A percentile compares a stretch with the other conserved stretches of the same genome.
Evolutionary conservation across 2,888 invertebrate species (phyloP).

Genomic region (Escarpia spicata): DNA sequence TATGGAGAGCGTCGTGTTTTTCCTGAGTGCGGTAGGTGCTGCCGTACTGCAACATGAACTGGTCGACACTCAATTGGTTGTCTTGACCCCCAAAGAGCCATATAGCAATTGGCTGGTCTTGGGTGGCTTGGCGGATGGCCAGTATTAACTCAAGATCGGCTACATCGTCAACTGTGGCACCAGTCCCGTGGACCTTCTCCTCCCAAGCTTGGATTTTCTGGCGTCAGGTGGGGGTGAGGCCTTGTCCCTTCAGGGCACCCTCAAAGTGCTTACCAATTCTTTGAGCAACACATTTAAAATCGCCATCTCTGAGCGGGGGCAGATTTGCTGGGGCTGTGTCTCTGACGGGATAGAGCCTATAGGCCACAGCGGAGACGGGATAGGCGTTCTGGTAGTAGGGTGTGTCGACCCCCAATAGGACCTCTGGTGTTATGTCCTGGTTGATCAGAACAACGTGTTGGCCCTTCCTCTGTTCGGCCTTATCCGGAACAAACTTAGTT

Average conservation of each 20-base stretch:
- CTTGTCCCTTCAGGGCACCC: constrained; percentile 30
- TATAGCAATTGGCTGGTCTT: no score
- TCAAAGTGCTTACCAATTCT: constrained; percentile 36
- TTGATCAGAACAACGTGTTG: no score
- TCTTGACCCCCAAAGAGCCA: no score
- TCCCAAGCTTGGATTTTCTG: constrained; percentile 30
- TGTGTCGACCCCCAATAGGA: no score
- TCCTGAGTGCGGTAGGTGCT: background rate
- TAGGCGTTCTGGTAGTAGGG: no score
- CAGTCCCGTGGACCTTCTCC: constrained; percentile 32
- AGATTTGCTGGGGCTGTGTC: constrained; percentile 26
- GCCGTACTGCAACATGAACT: constrained; percentile 19
- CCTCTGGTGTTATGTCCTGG: no score
- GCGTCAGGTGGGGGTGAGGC: background rate
- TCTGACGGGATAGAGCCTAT: background rate
- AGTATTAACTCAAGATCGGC: constrained; percentile 34
- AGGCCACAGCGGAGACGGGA: no score
- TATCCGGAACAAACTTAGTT: background rate
- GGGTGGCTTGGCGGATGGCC: no score
- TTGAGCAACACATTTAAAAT: constrained; percentile 37
- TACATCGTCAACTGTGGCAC: constrained; percentile 34
- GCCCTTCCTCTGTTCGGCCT: no score
- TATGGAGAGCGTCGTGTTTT: constrained; percentile 13
- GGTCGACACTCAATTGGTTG: constrained; percentile 28
- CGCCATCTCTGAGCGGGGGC: constrained; percentile 29